A percentile compares a stretch with the other conserved stretches of the same genome.
Conservation (phyloP, 1,140 invertebrate species). For the Leptinotarsa lineolata region DNA sequence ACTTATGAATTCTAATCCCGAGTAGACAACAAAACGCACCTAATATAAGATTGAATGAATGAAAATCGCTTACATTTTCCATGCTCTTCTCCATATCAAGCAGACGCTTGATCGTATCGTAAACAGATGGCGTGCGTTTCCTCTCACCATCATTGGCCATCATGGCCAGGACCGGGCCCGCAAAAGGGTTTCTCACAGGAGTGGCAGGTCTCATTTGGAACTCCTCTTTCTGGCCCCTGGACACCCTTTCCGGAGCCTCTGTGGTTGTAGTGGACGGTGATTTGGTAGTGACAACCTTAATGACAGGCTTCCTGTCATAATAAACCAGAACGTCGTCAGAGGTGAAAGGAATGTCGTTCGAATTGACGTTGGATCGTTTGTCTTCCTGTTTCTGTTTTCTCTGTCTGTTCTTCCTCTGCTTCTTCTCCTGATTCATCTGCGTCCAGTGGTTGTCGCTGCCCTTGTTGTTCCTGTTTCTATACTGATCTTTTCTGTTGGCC, state of each 20-base stretch:
- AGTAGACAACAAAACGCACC: neutral
- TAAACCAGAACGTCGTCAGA: conserved; percentile 28
- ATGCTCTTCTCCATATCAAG: conserved; percentile 61
- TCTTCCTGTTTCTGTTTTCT: conserved; percentile 33
- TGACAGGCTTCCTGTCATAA: conserved; percentile 40
- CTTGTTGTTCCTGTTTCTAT: conserved; percentile 22
- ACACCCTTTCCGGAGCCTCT: conserved; percentile 37
- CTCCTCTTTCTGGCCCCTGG: conserved; percentile 65
- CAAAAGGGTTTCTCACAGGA: conserved; percentile 57
- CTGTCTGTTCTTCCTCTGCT: conserved; percentile 26
- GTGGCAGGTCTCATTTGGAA: conserved; percentile 63
- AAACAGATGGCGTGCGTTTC: conserved; percentile 58
- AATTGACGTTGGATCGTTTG: conserved; percentile 4
- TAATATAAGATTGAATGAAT: neutral
- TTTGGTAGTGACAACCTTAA: conserved; percentile 34
- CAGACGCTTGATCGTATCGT: conserved; percentile 63
- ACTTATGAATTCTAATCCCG: neutral
- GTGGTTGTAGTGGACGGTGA: conserved; percentile 37
- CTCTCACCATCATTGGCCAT: conserved; percentile 55
- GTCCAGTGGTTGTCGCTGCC: conserved; percentile 45
- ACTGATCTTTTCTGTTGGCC: conserved; percentile 30
- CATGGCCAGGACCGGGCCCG: conserved; percentile 57
- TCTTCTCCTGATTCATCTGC: conserved; percentile 25
- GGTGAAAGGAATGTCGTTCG: conserved; percentile 27
- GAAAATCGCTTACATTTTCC: conserved; percentile 55